A percentile compares a stretch with the other conserved stretches of the same genome.
Evolutionary conservation across 2,113 vertebrate genomes (phyloP).

Genomic region (Triplophysa tibetana): DNA sequence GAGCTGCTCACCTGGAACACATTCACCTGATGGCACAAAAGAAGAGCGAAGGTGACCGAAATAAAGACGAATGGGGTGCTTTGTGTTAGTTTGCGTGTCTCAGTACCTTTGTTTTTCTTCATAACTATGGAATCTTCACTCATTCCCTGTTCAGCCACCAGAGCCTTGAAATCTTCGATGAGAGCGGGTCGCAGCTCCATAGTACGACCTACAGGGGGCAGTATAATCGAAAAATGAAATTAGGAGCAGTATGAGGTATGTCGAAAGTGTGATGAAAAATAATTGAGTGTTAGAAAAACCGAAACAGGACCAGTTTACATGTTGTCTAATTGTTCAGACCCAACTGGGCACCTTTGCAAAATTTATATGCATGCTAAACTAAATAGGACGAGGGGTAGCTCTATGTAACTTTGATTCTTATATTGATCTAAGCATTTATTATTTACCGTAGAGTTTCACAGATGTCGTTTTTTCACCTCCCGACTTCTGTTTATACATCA

Average conservation of each 20-base stretch:
- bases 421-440: background rate
- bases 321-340: too few species aligned
- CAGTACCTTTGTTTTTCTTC: constrained; percentile 78
- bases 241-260: too few species aligned
- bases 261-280: too few species aligned
- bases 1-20: constrained; percentile 75
- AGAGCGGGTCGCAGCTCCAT: constrained; percentile 72
- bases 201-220: constrained; percentile 74
- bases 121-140: constrained; percentile 68
- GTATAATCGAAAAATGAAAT: background rate
- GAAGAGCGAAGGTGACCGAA: background rate
- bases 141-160: constrained; percentile 79
- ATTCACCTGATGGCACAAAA: constrained; percentile 74
- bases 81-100: background rate
- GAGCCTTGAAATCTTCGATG: constrained; percentile 77
- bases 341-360: too few species aligned
- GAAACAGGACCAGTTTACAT: too few species aligned
- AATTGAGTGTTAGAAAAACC: too few species aligned
- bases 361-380: too few species aligned
- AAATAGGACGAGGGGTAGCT: too few species aligned
- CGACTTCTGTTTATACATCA: constrained; percentile 74
- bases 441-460: constrained; percentile 75
- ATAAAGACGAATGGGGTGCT: background rate
- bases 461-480: constrained; percentile 65
- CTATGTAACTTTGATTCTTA: background rate